Conservation (phyloP, 2,888 invertebrate genomes). For the Xestia sexstrigata region DNA sequence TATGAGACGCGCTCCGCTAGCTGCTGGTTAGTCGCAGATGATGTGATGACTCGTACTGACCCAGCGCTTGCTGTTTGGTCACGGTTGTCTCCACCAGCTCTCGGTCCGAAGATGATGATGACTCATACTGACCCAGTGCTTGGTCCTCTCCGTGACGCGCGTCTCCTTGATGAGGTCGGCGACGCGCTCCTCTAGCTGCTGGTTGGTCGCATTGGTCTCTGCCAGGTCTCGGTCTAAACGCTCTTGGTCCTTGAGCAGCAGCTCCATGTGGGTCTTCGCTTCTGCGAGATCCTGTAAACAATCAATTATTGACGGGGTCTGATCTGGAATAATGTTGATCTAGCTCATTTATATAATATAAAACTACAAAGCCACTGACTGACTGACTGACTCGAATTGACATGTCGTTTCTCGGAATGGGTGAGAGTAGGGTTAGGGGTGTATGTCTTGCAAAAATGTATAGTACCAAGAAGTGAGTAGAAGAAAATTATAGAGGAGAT, state of each 20-base stretch:
- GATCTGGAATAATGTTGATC: not conserved
- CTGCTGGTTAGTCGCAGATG: conserved; percentile 72
- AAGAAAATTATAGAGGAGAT: too few relatives aligned
- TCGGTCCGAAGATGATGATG: conserved; percentile 68
- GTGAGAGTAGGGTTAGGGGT: too few relatives aligned
- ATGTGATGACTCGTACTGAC: too few relatives aligned
- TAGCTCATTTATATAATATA: not conserved
- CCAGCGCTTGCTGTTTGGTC: conserved; percentile 70
- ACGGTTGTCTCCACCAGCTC: conserved; percentile 74
- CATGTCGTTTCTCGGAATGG: too few relatives aligned
- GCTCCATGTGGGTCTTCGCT: conserved; percentile 76
- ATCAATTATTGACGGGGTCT: not conserved
- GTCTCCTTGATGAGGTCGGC: conserved; percentile 81
- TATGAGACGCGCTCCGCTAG: conserved; percentile 83
- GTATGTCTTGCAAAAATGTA: too few relatives aligned
- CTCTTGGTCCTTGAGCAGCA: conserved; percentile 78
- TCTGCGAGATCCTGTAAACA: conserved; percentile 79
- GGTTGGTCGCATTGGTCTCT: conserved; percentile 75
- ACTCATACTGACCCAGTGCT: conserved; percentile 81
- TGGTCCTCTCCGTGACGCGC: conserved; percentile 79
- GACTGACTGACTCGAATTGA: too few relatives aligned
- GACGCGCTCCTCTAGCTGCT: conserved; percentile 82
- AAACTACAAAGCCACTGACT: too few relatives aligned
- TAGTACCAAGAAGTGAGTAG: too few relatives aligned
- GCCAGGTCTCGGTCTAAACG: conserved; percentile 78